Base-by-base conservation (phyloP, 2,113 vertebrate species). In the Pyxicephalus adspersus region DNA sequence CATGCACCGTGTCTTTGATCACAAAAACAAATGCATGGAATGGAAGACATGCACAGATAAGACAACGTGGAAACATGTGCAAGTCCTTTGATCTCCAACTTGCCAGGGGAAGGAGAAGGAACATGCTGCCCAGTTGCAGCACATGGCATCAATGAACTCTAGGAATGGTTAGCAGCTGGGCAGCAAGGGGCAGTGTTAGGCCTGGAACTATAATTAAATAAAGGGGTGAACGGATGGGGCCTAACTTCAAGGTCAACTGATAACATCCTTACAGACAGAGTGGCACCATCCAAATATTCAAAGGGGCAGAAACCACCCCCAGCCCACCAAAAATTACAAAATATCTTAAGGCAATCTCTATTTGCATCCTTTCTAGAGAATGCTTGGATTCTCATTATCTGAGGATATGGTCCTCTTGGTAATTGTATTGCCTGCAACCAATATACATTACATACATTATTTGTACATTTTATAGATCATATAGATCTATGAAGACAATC, bases 1-100 rank as follows among this genome's bases (percentile, higher is more conserved):
- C 31, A 18, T 26, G 28, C 50, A 64, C 70, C 5, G 22, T 23
- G 25, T 9, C 77, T 79, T 70, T 70, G 65, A 70, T 80, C 31
- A 34, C 2, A 63, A 58, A 13, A 8, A n/a, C 8, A 38, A 77
- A 77, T 18, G 51, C 29, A 25, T 4, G 22, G 19, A 20, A 55
- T 25, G 28, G 20, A 77, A 66, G 51, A 54, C n/a, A 19, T 22
- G 5, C 11, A 45, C 23, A 71, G 66, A 63, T 71, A 70, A 80
- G 54, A 71, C 38, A 64, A 80, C 20, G 38, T 15, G 3, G 54
- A 80, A 80, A 66, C 77, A 80, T 80, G 66, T 71, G 77, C 8
- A 16, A 3, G 2, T 18, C 13, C 66, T 80, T 61, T 71, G 54
- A 80, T 80, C 77, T 70, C n/a, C 13, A 29, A 7, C 3, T 63